These are phyloP conservation scores for Mareca penelope DNA, from an alignment of 2,797 vertebrate genomes.

Conservation along the genomic window DNA sequence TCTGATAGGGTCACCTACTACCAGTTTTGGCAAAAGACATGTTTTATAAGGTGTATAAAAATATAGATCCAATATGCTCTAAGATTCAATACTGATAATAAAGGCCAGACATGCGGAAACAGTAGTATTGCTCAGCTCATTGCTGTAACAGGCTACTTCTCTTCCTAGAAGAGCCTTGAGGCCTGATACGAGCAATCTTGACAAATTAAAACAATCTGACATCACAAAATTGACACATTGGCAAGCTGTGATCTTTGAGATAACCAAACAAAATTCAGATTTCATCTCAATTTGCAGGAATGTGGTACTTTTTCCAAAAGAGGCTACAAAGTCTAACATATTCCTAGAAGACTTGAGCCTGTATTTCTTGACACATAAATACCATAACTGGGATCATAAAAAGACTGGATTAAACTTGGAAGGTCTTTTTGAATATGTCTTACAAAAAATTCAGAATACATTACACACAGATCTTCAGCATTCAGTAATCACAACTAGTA, in stretches of 20 bases:
- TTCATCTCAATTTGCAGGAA: background rate
- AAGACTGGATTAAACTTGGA: background rate
- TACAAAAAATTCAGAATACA: background rate
- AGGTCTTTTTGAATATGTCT: background rate
- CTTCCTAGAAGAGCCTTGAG: background rate
- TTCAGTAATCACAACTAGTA: background rate
- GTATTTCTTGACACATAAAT: background rate
- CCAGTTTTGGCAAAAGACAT: background rate
- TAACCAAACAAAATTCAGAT: conserved; percentile 21
- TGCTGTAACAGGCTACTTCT: background rate
- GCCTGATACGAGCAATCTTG: background rate
- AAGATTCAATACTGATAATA: background rate
- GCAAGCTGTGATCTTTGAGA: background rate
- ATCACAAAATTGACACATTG: background rate
- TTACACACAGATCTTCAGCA: background rate
- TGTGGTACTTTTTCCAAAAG: background rate
- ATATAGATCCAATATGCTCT: background rate
- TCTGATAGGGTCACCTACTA: background rate
- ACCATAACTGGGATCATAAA: background rate
- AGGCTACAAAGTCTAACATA: background rate
- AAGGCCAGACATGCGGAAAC: background rate
- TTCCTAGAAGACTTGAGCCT: background rate
- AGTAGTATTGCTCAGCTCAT: background rate
- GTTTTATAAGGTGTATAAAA: background rate
- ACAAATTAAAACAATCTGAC: background rate